Conservation (phyloP, 2,888 invertebrate genomes). For the Colletes collaris region DNA sequence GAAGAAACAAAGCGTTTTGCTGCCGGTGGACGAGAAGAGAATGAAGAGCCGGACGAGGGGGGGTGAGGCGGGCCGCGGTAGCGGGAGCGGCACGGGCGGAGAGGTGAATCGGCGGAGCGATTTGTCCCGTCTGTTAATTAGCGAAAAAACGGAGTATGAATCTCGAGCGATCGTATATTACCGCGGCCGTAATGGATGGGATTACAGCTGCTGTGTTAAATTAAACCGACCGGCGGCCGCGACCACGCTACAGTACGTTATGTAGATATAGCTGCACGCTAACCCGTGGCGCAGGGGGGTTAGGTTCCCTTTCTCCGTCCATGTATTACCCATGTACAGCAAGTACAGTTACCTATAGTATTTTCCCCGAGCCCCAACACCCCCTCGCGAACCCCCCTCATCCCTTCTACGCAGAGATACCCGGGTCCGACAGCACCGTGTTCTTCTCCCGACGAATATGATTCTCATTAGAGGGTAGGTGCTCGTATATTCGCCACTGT, state of each 20-base stretch:
- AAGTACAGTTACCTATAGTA: conserved; percentile 72
- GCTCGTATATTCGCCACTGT: too few relatives aligned
- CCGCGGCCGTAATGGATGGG: conserved; percentile 83
- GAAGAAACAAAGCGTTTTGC: conserved; percentile 67
- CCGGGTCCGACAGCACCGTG: conserved; percentile 30
- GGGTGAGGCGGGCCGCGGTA: conserved; percentile 53
- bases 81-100: conserved; percentile 55
- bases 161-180: conserved; percentile 84
- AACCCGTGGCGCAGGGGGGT: conserved; percentile 68
- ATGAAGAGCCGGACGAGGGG: conserved; percentile 66
- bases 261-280: conserved; percentile 76
- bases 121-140: conserved; percentile 84
- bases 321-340: conserved; percentile 74
- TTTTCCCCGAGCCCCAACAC: conserved; percentile 46
- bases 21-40: conserved; percentile 64
- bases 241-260: conserved; percentile 77
- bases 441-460: conserved; percentile 39
- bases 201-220: conserved; percentile 84
- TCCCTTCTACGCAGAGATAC: conserved; percentile 10
- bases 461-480: conserved; percentile 22
- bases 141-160: conserved; percentile 84
- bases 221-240: conserved; percentile 82
- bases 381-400: background rate
- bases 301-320: conserved; percentile 66
- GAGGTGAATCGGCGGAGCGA: conserved; percentile 80